A percentile compares a stretch with the other conserved stretches of the same genome.
These are phyloP conservation scores for Procavia capensis DNA, from an alignment of 2,113 vertebrate species.

Conservation along the genomic window DNA sequence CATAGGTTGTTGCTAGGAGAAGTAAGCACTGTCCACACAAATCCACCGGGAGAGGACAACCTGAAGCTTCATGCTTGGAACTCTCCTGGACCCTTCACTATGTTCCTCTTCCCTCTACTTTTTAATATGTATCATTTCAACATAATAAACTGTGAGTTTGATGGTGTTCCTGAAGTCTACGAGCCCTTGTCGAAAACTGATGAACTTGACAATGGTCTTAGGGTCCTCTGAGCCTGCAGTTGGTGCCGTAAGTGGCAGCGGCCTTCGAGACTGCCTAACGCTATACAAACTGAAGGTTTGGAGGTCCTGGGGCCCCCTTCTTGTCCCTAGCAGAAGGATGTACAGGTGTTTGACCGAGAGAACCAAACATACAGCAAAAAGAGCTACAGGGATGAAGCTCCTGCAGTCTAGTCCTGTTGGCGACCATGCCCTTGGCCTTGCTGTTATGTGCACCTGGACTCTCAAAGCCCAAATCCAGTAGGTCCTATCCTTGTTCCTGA, in stretches of 20 bases:
- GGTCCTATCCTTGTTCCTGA: neutral
- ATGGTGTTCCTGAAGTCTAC: neutral
- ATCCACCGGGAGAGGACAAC: no score
- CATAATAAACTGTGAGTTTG: neutral
- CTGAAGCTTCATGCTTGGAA: fast-evolving
- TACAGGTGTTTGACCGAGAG: fast-evolving
- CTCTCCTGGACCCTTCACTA: neutral
- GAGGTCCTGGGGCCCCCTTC: neutral
- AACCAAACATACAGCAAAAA: fast-evolving
- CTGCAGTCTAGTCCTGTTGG: fast-evolving
- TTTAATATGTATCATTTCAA: neutral
- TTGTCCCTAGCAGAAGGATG: neutral
- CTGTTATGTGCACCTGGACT: no score
- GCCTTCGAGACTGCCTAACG: neutral
- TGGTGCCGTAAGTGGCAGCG: neutral
- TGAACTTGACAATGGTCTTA: neutral
- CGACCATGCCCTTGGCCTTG: neutral
- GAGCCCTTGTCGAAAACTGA: neutral
- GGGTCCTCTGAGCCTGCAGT: neutral
- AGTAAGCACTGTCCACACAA: neutral
- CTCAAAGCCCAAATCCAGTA: neutral
- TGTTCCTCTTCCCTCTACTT: neutral
- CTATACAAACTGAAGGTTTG: neutral
- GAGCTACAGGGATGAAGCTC: fast-evolving
- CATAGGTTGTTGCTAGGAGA: neutral